A percentile compares a stretch with the other conserved stretches of the same genome.
phyloP scores from a whole-genome alignment of 2,888 invertebrate genomes.

The Formica aserva region DNA sequence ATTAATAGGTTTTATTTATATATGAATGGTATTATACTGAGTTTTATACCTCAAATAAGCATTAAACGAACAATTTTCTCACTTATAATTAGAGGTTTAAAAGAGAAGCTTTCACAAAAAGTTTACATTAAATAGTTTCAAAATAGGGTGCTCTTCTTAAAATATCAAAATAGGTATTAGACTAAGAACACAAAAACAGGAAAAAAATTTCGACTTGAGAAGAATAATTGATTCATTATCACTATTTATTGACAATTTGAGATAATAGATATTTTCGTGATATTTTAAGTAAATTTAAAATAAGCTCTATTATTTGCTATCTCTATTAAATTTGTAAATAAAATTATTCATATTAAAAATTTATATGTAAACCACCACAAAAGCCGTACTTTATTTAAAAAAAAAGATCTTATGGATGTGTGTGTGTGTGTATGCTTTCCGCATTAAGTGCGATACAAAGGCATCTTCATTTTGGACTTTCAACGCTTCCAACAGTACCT shows the following conservation, averaged over 20 bases:
- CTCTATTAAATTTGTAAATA: neutral
- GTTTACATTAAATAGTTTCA: neutral
- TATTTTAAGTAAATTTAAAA: neutral
- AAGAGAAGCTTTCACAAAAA: neutral
- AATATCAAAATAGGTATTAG: neutral
- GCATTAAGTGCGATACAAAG: neutral
- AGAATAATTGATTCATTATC: neutral
- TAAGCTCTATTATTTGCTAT: neutral
- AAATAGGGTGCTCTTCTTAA: neutral
- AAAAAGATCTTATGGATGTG: neutral
- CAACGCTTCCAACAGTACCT: constrained; percentile 33
- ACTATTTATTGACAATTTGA: neutral
- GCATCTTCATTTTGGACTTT: constrained; percentile 16
- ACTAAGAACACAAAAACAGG: neutral
- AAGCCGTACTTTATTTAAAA: neutral
- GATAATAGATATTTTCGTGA: neutral
- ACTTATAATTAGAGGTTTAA: no score
- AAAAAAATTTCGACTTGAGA: neutral
- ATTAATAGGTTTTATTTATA: neutral
- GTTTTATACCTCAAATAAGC: neutral
- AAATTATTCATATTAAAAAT: neutral
- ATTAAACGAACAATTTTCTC: neutral
- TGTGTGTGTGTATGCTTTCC: neutral
- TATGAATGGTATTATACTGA: neutral
- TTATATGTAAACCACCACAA: neutral